phyloP scores from a whole-genome alignment of 2,888 invertebrate genomes.

The Amphimallon solstitiale region DNA sequence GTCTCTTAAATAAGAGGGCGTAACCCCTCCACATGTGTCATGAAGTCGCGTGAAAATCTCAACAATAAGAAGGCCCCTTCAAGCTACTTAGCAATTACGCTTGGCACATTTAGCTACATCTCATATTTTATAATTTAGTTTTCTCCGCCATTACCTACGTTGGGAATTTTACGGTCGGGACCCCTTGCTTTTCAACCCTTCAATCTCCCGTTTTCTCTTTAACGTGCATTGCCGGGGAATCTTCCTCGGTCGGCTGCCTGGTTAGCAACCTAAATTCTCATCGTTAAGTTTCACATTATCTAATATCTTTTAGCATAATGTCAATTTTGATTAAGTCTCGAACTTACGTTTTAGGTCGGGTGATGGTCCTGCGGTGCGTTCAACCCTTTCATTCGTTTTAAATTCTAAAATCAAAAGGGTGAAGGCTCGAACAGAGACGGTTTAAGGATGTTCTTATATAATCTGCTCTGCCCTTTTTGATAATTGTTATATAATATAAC shows the following conservation, averaged over 20 bases:
- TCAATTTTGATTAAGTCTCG: constrained; percentile 32
- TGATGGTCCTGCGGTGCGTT: background rate
- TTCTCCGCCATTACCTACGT: constrained; percentile 34
- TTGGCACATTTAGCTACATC: constrained; percentile 18
- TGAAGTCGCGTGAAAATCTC: constrained; percentile 12
- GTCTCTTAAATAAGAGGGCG: too few relatives aligned
- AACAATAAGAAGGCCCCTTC: background rate
- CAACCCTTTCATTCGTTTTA: background rate
- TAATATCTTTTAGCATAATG: constrained; percentile 31
- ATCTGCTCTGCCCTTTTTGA: too few relatives aligned
- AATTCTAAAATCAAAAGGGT: background rate
- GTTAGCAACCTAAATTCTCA: constrained; percentile 13
- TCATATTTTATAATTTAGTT: constrained; percentile 39
- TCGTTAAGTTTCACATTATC: constrained; percentile 17
- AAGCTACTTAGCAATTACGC: constrained; percentile 29
- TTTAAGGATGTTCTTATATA: too few relatives aligned
- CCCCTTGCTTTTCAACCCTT: background rate
- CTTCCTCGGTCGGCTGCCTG: background rate
- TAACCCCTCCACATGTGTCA: too few relatives aligned
- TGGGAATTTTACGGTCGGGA: constrained; percentile 20
- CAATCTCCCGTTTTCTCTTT: background rate
- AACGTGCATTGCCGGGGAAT: constrained; percentile 11
- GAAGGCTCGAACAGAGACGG: background rate
- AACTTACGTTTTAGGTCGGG: background rate
- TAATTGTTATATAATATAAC: too few relatives aligned